Percentiles rank a stretch among this genome's conserved stretches.
phyloP scores from a whole-genome alignment of 2,797 vertebrate genomes.

The Alosa sapidissima region DNA sequence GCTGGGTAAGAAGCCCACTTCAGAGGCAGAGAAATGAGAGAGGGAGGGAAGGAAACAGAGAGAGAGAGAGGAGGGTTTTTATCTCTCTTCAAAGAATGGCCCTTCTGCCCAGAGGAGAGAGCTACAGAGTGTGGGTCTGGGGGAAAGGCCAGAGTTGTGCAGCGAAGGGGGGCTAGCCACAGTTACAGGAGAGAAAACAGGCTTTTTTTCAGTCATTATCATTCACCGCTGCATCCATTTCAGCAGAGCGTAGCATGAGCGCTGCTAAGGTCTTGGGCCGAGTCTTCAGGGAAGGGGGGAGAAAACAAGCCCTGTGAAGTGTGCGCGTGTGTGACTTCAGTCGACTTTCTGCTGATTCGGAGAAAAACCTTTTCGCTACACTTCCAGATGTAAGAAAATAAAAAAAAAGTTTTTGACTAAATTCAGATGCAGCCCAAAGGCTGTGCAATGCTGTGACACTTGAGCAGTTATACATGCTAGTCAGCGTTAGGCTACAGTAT shows the following conservation, averaged over 20 bases:
- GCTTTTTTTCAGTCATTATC: conserved; percentile 17
- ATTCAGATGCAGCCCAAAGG: conserved; percentile 11
- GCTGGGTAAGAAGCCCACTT: not conserved
- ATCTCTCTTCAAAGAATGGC: not conserved
- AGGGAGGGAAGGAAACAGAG: not conserved
- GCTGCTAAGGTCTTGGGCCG: conserved; percentile 57
- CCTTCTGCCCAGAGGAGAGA: not conserved
- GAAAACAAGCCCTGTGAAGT: conserved; percentile 38
- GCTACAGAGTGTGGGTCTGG: not conserved
- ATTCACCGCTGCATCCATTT: not conserved
- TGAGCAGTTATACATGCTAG: not conserved
- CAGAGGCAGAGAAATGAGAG: not conserved
- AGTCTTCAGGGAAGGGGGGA: conserved; percentile 50
- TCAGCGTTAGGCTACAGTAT: not conserved
- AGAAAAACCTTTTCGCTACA: not conserved
- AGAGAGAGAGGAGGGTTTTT: not conserved
- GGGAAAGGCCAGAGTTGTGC: not conserved
- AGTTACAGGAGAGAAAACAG: not conserved
- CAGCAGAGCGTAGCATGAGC: conserved; percentile 40
- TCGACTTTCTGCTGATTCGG: conserved; percentile 8
- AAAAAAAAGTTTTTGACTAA: not conserved
- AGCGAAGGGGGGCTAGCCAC: not conserved
- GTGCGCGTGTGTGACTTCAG: conserved; percentile 36
- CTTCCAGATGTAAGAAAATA: not conserved
- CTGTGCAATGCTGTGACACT: not conserved